These are phyloP conservation scores for Nyctalus aviator DNA, from an alignment of 2,797 vertebrate genomes.

Conservation along the genomic window DNA sequence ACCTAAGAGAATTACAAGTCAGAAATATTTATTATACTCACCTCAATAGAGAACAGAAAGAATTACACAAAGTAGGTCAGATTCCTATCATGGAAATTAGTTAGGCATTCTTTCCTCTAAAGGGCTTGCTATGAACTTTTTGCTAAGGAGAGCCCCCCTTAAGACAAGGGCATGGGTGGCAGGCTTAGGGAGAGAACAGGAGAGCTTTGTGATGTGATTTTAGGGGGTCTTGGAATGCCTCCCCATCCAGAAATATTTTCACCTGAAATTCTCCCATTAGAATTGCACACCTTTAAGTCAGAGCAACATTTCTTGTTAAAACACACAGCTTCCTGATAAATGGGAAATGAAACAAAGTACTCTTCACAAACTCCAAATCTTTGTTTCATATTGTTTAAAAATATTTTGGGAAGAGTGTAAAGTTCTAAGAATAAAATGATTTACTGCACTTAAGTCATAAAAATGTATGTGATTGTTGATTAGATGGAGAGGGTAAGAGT, in stretches of 20 bases:
- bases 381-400: constrained; percentile 51
- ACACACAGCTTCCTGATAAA: constrained; percentile 27
- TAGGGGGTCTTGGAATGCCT: neutral
- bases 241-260: neutral
- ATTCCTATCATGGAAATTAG: constrained; percentile 70
- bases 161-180: constrained; percentile 13
- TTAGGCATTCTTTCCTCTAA: constrained; percentile 35
- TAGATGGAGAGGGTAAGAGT: neutral
- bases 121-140: constrained; percentile 46
- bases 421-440: constrained; percentile 35
- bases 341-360: constrained; percentile 11
- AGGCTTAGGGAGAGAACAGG: constrained; percentile 10
- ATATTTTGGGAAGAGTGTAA: neutral
- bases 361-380: constrained; percentile 27
- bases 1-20: constrained; percentile 56
- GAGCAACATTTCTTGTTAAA: constrained; percentile 16
- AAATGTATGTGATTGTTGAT: neutral
- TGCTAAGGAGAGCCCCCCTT: constrained; percentile 36
- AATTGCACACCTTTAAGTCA: constrained; percentile 30
- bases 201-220: constrained; percentile 7
- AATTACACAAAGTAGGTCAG: constrained; percentile 77
- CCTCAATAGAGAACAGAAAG: constrained; percentile 67
- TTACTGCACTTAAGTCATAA: neutral
- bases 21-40: constrained; percentile 76
- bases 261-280: constrained; percentile 45